Base-by-base conservation (phyloP, 2,888 invertebrate genomes). In the Selenia dentaria region DNA sequence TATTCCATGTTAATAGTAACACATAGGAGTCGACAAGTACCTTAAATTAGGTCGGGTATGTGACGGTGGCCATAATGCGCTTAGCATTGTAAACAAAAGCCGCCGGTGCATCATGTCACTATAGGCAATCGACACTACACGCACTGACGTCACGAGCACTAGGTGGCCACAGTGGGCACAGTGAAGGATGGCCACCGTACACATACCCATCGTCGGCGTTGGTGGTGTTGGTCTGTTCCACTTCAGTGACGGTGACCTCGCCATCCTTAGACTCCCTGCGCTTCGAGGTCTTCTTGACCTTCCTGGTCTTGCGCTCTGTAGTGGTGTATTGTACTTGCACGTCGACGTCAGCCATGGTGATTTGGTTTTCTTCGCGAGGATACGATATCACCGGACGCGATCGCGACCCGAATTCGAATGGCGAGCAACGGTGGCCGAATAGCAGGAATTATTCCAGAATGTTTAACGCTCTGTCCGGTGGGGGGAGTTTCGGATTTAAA, bases 271-370 rank as follows among this genome's bases (percentile, higher is more conserved):
- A 93, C 78, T 93, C 94, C 88, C 95, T 95, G 80, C 96, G 94
- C 85, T 96, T 94, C 71, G 95, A 94, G 76, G 95, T 94, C 79
- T 94, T 94, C 67, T 95, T 94, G 92, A 97, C 97, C 93, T 97
- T 97, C 91, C 96, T 95, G 92, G 97, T 97, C 87, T 96, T 96
- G 82, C 96, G 94, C 91, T 96, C 95, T 74, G 96, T 96, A 79
- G 95, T 94, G 79, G 96, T 95, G 83, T 93, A 95, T 87, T 95
- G 95, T 92, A 96, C 95, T 92, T 96, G 95, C 63, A 95, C 94
- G 89, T 97, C 97, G 75, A 97, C 96, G 93, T 97, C 97, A 84
- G 96, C 97, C 97, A 97, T 97, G 90, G 78, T 28, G 47, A 68
- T 71, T 68, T 61, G 65, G 67, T 65, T 65, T 69, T 64, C 58